Percentiles rank a stretch among this genome's conserved stretches.
These are phyloP conservation scores for Ceyx margarethae DNA, from an alignment of 2,113 vertebrate species.

Conservation along the genomic window DNA sequence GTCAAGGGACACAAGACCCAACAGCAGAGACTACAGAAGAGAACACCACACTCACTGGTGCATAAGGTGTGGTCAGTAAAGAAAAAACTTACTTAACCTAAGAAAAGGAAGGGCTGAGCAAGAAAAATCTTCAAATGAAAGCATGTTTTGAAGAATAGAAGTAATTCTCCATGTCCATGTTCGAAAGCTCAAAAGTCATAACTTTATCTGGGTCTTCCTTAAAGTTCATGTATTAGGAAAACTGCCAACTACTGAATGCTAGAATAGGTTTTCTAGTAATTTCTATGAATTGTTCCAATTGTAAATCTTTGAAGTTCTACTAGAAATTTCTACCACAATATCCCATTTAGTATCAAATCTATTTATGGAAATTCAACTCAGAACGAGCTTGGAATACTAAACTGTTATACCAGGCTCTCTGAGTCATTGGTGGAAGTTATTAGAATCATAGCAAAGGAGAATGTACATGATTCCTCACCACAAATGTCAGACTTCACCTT, in stretches of 20 bases:
- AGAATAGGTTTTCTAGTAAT: background rate
- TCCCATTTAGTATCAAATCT: background rate
- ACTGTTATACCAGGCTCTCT: background rate
- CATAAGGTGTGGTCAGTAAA: background rate
- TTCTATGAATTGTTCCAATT: background rate
- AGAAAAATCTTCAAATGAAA: background rate
- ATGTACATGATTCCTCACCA: background rate
- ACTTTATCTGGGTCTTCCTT: background rate
- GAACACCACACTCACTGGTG: fast-evolving
- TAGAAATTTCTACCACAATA: background rate
- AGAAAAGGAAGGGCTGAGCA: background rate
- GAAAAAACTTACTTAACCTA: background rate
- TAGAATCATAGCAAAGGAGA: background rate
- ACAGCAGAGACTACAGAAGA: background rate
- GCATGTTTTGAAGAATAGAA: background rate
- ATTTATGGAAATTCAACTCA: background rate
- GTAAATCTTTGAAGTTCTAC: background rate
- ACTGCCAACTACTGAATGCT: background rate
- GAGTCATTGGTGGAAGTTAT: background rate
- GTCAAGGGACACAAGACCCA: background rate
- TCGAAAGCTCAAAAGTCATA: background rate
- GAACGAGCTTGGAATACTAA: background rate
- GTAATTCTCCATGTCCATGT: background rate
- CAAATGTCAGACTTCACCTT: background rate
- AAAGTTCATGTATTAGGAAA: background rate